Evolutionary conservation across 2,113 vertebrate species (phyloP).

Genomic region (Notothenia rossii): DNA sequence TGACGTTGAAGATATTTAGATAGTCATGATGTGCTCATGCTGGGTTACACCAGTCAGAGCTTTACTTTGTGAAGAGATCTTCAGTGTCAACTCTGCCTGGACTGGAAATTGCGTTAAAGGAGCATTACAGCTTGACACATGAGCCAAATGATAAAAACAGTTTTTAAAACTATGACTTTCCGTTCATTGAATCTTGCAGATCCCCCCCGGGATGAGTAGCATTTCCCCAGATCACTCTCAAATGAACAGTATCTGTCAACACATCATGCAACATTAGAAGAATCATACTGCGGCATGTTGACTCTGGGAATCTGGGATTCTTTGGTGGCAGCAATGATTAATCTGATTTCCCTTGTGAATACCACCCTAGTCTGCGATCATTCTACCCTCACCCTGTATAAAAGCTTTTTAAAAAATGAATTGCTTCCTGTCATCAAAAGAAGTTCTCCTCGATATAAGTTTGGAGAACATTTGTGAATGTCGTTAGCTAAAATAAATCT

Average conservation of each 20-base stretch:
- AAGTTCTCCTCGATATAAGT: constrained; percentile 23
- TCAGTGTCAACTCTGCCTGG: constrained; percentile 38
- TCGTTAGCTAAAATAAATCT: constrained; percentile 20
- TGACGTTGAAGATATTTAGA: not conserved
- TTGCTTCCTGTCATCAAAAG: constrained; percentile 28
- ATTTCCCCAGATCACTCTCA: constrained; percentile 66
- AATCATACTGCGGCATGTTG: constrained; percentile 66
- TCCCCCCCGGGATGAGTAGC: constrained; percentile 32
- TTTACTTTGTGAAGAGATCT: constrained; percentile 49
- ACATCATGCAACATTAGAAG: constrained; percentile 70
- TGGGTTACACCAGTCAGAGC: constrained; percentile 13
- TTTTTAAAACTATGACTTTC: constrained; percentile 57
- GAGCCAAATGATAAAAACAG: constrained; percentile 58
- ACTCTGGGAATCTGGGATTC: constrained; percentile 64
- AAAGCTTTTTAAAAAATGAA: constrained; percentile 40
- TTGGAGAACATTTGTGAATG: constrained; percentile 6
- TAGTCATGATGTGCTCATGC: not conserved
- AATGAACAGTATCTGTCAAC: constrained; percentile 75
- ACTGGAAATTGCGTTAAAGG: constrained; percentile 30
- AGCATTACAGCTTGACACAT: constrained; percentile 50
- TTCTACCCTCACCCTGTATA: constrained; percentile 26
- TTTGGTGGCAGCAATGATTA: constrained; percentile 72
- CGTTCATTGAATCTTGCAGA: constrained; percentile 50
- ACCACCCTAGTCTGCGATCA: constrained; percentile 47
- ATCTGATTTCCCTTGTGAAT: constrained; percentile 68